Evolutionary conservation across 64 coral and sea anemone species (phyloP).

Genomic region (Montipora sp.): DNA sequence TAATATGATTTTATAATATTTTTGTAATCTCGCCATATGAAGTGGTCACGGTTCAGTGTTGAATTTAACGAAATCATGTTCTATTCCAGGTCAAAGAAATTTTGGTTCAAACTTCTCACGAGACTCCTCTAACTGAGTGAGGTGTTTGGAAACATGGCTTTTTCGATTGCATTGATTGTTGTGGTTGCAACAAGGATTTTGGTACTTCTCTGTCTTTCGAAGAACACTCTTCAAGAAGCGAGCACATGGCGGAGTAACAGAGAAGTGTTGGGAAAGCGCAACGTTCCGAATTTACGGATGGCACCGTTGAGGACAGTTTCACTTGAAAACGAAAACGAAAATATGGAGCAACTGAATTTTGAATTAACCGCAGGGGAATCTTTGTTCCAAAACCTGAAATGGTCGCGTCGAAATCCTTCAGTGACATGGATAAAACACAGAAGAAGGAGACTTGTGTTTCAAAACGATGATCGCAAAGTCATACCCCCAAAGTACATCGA

Average conservation of each 20-base stretch:
- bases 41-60: not conserved
- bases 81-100: not conserved
- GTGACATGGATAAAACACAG: not conserved
- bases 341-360: not conserved
- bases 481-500: slow-evolving; percentile 45
- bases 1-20: not conserved
- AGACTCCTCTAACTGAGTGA: not conserved
- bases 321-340: not conserved
- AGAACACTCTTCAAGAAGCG: not conserved
- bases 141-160: not conserved
- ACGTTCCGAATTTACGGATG: not conserved
- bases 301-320: not conserved
- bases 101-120: not conserved
- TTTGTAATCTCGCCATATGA: not conserved
- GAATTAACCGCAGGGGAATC: not conserved
- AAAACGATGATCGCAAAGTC: slow-evolving; percentile 50
- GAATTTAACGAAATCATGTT: not conserved
- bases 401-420: not conserved
- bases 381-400: not conserved
- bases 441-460: slow-evolving; percentile 53
- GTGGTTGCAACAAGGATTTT: not conserved
- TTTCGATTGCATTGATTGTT: not conserved
- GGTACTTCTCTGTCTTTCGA: not conserved
- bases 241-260: not conserved
- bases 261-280: not conserved